Evolutionary conservation across 92 coral and sea anemone genomes (phyloP), one percentile per base, ranked within the genome.

Genomic region (Zoanthus solanderi): DNA sequence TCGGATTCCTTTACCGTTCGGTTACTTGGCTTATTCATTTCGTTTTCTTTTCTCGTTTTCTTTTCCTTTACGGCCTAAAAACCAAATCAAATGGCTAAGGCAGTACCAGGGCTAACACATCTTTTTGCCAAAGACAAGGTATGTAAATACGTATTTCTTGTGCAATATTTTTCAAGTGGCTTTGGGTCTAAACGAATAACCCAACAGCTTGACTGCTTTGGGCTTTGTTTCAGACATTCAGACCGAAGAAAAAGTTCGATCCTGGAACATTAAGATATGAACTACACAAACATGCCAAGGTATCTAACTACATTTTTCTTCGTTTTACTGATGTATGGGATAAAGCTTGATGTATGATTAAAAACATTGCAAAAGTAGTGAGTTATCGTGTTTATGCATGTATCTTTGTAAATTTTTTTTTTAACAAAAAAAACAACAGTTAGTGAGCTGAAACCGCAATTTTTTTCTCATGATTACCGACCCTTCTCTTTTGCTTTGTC

Each of bases 251-350:
- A 90, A 93, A 94, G 79, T 87, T 92, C 48, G 91, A 90, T 79
- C 94, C 94, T 68, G 99, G 99, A 15, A 92, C 99, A 5, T 89
- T 97, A 67, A 96, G 99, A 17, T 94, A 97, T 82, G 96, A 94
- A 45, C 94, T 97, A 23, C 99, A 97, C 90, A 97, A 97, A 65
- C 98, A 95, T 30, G 97, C 99, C 9, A 97, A 95, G 98, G 99
- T 97, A 74, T 54, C 9, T 28, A 63, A 10, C 48, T 42, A 56
- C 46, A 9, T 23, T 23, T 6, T 34, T 17, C 30, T 10, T 23
- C 71, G 8, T 11, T 37, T 37, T 37, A 37, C 42, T 37, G 42
- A 37, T 37, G 42, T 37, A 37, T 37, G 2, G 42, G 42, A 4
- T 37, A 37, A 69, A 30, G 16, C 11, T 31, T 10, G 4, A 23